A percentile compares a stretch with the other conserved stretches of the same genome.
phyloP scores from a whole-genome alignment of 2,888 invertebrate species.

The Hedya salicella region DNA sequence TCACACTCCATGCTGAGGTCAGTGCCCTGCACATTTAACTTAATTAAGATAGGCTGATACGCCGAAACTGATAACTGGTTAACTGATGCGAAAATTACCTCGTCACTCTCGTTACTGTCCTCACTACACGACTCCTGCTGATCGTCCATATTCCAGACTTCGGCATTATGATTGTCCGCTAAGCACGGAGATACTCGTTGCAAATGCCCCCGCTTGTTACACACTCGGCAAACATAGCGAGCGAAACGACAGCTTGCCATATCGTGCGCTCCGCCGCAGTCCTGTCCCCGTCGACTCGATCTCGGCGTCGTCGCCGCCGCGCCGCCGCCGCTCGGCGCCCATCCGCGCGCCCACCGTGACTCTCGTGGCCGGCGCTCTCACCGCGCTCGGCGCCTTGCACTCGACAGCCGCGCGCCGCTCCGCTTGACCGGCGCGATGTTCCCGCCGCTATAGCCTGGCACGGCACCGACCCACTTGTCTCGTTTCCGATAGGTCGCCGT shows the following conservation, averaged over 20 bases:
- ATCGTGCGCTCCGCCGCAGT: slow-evolving; percentile 7
- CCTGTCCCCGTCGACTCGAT: no score
- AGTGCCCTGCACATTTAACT: slow-evolving; percentile 2
- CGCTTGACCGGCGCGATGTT: no score
- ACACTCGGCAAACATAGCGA: slow-evolving; percentile 20
- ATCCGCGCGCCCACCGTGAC: neutral
- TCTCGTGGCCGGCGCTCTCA: neutral
- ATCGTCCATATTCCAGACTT: neutral
- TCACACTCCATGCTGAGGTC: slow-evolving; percentile 39
- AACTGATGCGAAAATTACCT: slow-evolving; percentile 5
- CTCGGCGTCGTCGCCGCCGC: no score
- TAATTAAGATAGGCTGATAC: slow-evolving; percentile 6
- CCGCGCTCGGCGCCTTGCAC: neutral
- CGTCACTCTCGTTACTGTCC: slow-evolving; percentile 14
- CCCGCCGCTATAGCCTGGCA: neutral
- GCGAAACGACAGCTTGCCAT: slow-evolving; percentile 1
- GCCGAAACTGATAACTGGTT: neutral
- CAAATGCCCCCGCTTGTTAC: slow-evolving; percentile 10
- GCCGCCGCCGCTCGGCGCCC: no score
- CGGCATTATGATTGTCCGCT: neutral
- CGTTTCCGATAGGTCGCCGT: neutral
- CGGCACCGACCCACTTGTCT: neutral
- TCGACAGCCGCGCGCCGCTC: no score
- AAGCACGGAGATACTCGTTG: slow-evolving; percentile 10
- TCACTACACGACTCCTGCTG: neutral